Conservation (phyloP, 2,113 vertebrate species). For the Tamias sibiricus region DNA sequence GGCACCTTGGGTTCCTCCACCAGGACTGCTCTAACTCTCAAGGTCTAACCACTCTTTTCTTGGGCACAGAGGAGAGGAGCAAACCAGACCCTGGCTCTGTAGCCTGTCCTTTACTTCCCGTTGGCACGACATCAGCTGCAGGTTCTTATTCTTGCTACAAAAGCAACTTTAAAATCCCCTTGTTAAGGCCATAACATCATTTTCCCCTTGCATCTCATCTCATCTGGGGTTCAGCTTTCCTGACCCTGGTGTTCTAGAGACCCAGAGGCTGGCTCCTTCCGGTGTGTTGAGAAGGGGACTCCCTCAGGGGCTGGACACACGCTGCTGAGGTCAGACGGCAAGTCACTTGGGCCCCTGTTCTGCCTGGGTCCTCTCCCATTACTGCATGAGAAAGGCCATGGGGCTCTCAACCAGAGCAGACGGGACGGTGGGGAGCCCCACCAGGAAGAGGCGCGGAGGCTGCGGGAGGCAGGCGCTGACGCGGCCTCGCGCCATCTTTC, state of each 20-base stretch:
- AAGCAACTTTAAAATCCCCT: neutral
- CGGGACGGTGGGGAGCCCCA: neutral
- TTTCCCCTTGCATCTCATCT: neutral
- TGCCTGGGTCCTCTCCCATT: rapidly evolving
- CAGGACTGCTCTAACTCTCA: neutral
- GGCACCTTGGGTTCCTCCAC: neutral
- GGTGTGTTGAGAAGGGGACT: neutral
- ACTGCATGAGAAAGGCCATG: neutral
- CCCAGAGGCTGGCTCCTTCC: neutral
- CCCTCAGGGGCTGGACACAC: rapidly evolving
- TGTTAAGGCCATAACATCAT: neutral
- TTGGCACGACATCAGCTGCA: neutral
- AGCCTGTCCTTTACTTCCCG: neutral
- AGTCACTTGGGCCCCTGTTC: neutral
- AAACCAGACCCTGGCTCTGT: neutral
- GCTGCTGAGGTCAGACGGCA: neutral
- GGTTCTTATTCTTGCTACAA: neutral
- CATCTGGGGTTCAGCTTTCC: neutral
- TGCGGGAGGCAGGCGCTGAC: neutral
- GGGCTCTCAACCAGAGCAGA: neutral
- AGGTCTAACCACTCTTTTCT: neutral
- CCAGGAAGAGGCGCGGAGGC: neutral
- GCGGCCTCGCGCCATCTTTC: neutral
- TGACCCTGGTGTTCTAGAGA: neutral
- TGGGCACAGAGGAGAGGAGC: neutral